phyloP scores from a whole-genome alignment of 2,113 vertebrate genomes.

The Reinhardtius hippoglossoides region DNA sequence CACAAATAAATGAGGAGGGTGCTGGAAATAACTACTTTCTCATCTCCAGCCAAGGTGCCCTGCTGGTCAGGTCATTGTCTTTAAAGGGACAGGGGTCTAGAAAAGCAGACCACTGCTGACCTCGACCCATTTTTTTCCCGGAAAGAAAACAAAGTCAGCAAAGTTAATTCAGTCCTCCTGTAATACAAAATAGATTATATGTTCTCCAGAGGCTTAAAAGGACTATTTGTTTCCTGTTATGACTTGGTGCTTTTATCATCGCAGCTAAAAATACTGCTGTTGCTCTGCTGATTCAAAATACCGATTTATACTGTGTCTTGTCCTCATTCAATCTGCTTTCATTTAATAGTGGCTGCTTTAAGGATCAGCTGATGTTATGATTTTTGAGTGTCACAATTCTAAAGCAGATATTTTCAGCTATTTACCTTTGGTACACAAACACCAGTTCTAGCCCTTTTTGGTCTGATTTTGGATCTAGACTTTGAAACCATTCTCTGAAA shows the following conservation, averaged over 20 bases:
- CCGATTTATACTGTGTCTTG: slow-evolving; percentile 25
- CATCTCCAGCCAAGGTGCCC: slow-evolving; percentile 70
- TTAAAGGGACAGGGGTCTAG: slow-evolving; percentile 57
- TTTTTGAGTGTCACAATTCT: slow-evolving; percentile 14
- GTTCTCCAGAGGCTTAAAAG: slow-evolving; percentile 43
- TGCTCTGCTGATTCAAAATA: slow-evolving; percentile 47
- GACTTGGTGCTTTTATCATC: slow-evolving; percentile 36
- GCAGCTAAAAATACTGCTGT: slow-evolving; percentile 53
- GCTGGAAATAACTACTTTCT: slow-evolving; percentile 74
- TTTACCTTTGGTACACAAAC: slow-evolving; percentile 1
- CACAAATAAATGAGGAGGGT: slow-evolving; percentile 71
- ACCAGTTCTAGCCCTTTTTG: neutral
- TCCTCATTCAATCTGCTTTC: slow-evolving; percentile 61
- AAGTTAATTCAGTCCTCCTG: slow-evolving; percentile 31
- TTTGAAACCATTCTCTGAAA: neutral
- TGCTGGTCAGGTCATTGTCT: slow-evolving; percentile 70
- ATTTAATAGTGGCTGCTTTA: slow-evolving; percentile 31
- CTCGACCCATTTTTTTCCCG: slow-evolving; percentile 2
- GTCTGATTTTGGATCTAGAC: neutral
- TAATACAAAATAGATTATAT: slow-evolving; percentile 43
- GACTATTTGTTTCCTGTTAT: slow-evolving; percentile 48
- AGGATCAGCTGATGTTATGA: slow-evolving; percentile 8
- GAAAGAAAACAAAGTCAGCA: slow-evolving; percentile 54
- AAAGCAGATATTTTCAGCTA: neutral
- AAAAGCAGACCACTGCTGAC: slow-evolving; percentile 17